Evolutionary conservation across 2,797 vertebrate genomes (phyloP).

Genomic region (Hafferia zeledoni): DNA sequence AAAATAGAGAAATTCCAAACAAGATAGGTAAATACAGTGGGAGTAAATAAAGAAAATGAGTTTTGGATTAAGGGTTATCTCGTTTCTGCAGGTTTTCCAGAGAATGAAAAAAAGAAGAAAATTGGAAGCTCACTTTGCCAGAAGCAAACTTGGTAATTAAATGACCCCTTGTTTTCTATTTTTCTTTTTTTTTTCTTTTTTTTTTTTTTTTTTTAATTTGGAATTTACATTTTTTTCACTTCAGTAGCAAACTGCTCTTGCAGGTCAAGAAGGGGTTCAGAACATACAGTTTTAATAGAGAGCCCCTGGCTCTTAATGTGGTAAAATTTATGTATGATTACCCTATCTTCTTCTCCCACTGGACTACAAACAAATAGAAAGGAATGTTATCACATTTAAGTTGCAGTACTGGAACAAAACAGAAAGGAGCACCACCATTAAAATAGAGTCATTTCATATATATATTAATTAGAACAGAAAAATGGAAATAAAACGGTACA

Average conservation of each 20-base stretch:
- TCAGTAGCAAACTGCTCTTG: not conserved
- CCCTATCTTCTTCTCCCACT: not conserved
- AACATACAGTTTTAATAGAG: not conserved
- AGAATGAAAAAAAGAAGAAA: not conserved
- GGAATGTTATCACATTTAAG: not conserved
- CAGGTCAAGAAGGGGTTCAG: not conserved
- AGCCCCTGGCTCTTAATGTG: not conserved
- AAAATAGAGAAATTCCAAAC: not conserved
- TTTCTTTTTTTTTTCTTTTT: not conserved
- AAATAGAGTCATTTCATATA: not conserved
- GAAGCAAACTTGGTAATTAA: conserved; percentile 21
- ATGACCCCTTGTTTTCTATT: not conserved
- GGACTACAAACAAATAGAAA: not conserved
- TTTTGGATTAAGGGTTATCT: conserved; percentile 41
- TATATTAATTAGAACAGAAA: not conserved
- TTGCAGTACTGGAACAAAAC: not conserved
- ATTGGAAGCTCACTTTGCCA: not conserved
- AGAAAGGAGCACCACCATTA: not conserved
- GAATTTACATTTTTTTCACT: not conserved
- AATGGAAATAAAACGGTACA: not conserved
- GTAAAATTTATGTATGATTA: not conserved
- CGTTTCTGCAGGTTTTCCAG: conserved; percentile 23
- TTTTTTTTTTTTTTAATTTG: not conserved
- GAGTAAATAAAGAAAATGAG: conserved; percentile 14
- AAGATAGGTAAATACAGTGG: not conserved